Conservation (phyloP, 2,888 invertebrate genomes). For the Diplolepis rosae region DNA sequence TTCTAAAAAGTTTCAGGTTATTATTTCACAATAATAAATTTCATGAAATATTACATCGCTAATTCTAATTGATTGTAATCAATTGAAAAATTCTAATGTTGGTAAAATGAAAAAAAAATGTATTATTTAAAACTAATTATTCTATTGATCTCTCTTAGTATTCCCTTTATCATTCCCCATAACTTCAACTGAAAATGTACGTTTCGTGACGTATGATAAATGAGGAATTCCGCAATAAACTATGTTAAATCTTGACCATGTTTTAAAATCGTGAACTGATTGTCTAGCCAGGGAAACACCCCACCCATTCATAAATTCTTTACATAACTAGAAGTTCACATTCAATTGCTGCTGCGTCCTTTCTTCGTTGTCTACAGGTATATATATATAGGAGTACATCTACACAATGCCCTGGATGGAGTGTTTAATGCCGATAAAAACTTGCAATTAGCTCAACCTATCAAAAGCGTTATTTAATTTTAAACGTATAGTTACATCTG, state of each 20-base stretch:
- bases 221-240: constrained; percentile 12
- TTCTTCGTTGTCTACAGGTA: no score
- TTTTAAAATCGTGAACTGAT: constrained; percentile 22
- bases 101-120: no score
- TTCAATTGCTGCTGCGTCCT: constrained; percentile 2
- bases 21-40: no score
- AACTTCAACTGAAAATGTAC: no score
- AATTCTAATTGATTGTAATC: no score
- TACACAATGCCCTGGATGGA: constrained; percentile 11
- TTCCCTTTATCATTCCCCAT: no score
- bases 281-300: constrained; percentile 17
- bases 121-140: no score
- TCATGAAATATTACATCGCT: no score
- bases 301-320: constrained; percentile 32
- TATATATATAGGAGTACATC: no score
- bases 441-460: constrained; percentile 11
- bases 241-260: constrained; percentile 17
- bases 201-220: not conserved
- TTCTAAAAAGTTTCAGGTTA: no score
- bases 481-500: not conserved
- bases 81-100: no score
- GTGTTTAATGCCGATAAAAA: constrained; percentile 16
- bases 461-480: not conserved
- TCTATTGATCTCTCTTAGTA: no score
- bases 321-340: constrained; percentile 13